Evolutionary conservation across 2,888 invertebrate species (phyloP).

Genomic region (Ceriagrion tenellum): DNA sequence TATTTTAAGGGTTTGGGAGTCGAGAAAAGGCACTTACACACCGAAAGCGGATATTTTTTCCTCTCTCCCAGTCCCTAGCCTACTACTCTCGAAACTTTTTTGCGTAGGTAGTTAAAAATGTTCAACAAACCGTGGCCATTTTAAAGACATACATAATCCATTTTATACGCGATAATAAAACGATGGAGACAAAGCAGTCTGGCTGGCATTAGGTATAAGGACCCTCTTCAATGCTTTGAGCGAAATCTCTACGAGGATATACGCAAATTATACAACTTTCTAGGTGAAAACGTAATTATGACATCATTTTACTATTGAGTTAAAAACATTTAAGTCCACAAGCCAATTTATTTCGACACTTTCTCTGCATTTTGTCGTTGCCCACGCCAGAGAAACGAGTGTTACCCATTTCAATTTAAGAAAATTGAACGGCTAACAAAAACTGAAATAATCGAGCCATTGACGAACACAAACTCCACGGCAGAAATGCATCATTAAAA

Average conservation of each 20-base stretch:
- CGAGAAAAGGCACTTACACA: not conserved
- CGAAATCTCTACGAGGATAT: not conserved
- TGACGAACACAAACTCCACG: no score
- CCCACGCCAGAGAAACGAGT: no score
- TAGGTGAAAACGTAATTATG: not conserved
- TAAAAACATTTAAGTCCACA: not conserved
- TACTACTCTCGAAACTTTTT: not conserved
- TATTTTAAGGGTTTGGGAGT: not conserved
- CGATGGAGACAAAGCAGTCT: not conserved
- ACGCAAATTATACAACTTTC: not conserved
- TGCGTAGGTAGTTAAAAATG: not conserved
- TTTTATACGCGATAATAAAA: not conserved
- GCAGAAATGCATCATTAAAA: no score
- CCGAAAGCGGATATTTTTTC: not conserved
- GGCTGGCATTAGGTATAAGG: not conserved
- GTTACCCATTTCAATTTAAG: no score
- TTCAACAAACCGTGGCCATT: not conserved
- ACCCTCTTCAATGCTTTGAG: not conserved
- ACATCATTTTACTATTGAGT: not conserved
- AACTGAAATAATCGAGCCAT: no score
- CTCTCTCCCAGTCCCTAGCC: not conserved
- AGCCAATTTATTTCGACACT: no score
- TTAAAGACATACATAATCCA: not conserved
- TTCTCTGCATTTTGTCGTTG: no score
- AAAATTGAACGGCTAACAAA: no score